A percentile compares a stretch with the other conserved stretches of the same genome.
Conservation (phyloP, 1,140 invertebrate species). For the Sycophila sp. region DNA sequence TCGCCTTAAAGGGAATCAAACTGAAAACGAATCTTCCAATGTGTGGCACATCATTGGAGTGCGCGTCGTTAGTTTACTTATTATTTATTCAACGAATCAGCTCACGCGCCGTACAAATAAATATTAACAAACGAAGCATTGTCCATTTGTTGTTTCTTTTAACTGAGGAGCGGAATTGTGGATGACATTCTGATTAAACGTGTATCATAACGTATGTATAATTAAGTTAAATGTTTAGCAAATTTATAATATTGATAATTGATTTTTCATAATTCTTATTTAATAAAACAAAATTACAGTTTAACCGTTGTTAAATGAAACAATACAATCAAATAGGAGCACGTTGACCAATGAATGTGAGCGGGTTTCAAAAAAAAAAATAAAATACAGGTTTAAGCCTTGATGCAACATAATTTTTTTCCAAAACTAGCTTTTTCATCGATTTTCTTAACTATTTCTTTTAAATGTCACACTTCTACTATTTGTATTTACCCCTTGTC, state of each 20-base stretch:
- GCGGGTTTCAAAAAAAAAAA: no score
- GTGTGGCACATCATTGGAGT: constrained; percentile 27
- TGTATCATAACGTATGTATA: constrained; percentile 19
- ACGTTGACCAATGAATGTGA: no score
- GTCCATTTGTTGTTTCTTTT: constrained; percentile 15
- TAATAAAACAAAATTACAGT: constrained; percentile 23
- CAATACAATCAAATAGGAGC: no score
- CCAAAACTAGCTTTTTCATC: no score
- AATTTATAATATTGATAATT: constrained; percentile 53
- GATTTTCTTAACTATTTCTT: no score
- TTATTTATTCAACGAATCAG: no score
- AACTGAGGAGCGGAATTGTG: constrained; percentile 13
- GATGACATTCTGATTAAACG: constrained; percentile 12
- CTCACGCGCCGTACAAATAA: no score
- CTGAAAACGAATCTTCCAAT: background rate
- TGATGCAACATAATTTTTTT: no score
- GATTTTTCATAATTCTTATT: constrained; percentile 47
- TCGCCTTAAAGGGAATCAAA: background rate
- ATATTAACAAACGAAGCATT: no score
- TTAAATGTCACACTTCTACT: no score
- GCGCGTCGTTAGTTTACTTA: background rate
- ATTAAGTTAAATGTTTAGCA: constrained; percentile 13
- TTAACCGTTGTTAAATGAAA: constrained; percentile 6
- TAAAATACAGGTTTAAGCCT: no score
- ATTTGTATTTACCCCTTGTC: no score